Evolutionary conservation across 2,888 invertebrate genomes (phyloP).

Genomic region (Apotomis betuletana): DNA sequence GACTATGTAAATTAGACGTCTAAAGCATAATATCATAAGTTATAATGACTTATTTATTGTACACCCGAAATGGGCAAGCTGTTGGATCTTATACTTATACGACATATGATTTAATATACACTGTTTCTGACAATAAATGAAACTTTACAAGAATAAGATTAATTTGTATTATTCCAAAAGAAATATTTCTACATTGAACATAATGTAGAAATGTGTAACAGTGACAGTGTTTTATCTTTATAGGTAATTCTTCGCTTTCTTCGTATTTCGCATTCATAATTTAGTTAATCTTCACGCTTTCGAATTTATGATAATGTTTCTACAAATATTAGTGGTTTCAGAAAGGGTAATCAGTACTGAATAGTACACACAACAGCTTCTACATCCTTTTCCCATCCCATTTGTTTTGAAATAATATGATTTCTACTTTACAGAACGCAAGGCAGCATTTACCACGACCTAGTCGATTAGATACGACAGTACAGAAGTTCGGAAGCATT

Average conservation of each 20-base stretch:
- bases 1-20: too few relatives aligned
- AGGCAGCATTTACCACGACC: background rate
- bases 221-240: too few relatives aligned
- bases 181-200: too few relatives aligned
- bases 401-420: background rate
- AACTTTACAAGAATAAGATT: too few relatives aligned
- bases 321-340: slow-evolving; percentile 13
- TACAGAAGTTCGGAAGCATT: slow-evolving; percentile 6
- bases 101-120: too few relatives aligned
- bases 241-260: background rate
- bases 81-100: too few relatives aligned
- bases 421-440: background rate
- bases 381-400: background rate
- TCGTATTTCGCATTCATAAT: background rate
- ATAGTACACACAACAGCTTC: slow-evolving; percentile 11
- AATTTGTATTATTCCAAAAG: too few relatives aligned
- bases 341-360: slow-evolving; percentile 26
- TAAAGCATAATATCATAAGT: too few relatives aligned
- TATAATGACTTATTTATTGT: too few relatives aligned
- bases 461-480: background rate
- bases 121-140: too few relatives aligned
- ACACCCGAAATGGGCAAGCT: too few relatives aligned
- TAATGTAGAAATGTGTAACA: too few relatives aligned
- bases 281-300: slow-evolving; percentile 12
- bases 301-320: background rate